These are phyloP conservation scores for Callipepla squamata DNA, from an alignment of 2,113 vertebrate genomes.

Conservation along the genomic window DNA sequence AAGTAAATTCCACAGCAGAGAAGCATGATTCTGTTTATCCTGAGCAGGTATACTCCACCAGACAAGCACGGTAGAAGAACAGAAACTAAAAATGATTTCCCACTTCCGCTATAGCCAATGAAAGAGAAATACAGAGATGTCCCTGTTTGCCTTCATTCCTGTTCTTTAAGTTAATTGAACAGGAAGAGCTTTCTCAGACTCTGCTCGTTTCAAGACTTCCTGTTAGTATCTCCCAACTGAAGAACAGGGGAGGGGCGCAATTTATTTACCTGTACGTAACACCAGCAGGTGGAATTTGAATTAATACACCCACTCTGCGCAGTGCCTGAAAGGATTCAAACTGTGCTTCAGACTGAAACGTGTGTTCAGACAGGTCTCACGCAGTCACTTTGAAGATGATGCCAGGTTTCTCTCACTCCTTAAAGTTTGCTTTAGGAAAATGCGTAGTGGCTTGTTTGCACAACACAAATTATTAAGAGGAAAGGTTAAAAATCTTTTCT, in stretches of 20 bases:
- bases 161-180: constrained; percentile 39
- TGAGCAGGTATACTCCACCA: neutral
- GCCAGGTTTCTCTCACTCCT: constrained; percentile 12
- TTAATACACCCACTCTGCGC: constrained; percentile 69
- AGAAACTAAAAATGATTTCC: constrained; percentile 68
- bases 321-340: constrained; percentile 79
- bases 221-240: constrained; percentile 54
- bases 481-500: constrained; percentile 28
- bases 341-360: constrained; percentile 28
- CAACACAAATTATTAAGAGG: constrained; percentile 4
- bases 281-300: constrained; percentile 73
- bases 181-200: constrained; percentile 60
- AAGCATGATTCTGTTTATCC: neutral
- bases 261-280: constrained; percentile 67
- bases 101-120: constrained; percentile 75
- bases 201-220: constrained; percentile 64
- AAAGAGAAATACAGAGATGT: constrained; percentile 61
- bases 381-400: constrained; percentile 30
- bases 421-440: constrained; percentile 42
- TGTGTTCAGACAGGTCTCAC: constrained; percentile 59
- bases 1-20: constrained; percentile 37
- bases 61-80: neutral
- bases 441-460: neutral
- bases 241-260: constrained; percentile 75
- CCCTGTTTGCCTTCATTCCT: constrained; percentile 65